Conservation (phyloP, 2,113 vertebrate species). For the Tamias sibiricus region DNA sequence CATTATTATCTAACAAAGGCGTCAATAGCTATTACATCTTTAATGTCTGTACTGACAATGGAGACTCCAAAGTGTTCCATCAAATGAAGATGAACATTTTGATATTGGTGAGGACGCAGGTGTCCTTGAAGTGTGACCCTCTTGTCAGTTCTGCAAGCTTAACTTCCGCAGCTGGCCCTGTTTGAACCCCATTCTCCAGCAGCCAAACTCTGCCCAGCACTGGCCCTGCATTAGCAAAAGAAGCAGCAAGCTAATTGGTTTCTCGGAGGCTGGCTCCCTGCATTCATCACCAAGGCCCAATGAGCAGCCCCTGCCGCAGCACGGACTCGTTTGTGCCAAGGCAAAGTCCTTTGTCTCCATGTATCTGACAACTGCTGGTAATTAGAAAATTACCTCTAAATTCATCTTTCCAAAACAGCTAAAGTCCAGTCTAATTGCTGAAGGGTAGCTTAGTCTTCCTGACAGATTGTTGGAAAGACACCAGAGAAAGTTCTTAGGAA, state of each 20-base stretch:
- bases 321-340: not conserved
- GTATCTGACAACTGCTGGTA: not conserved
- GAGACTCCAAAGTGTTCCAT: slow-evolving; percentile 72
- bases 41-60: not conserved
- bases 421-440: slow-evolving; percentile 2
- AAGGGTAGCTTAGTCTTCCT: not conserved
- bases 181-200: slow-evolving; percentile 50
- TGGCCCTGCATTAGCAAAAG: slow-evolving; percentile 69
- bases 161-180: slow-evolving; percentile 68
- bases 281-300: not conserved
- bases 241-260: slow-evolving; percentile 79
- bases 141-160: slow-evolving; percentile 77
- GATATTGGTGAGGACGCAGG: slow-evolving; percentile 55
- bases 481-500: not conserved
- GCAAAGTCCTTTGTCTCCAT: slow-evolving; percentile 26
- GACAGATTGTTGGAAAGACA: not conserved
- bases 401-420: slow-evolving; percentile 59
- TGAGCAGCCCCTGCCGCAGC: fast-evolving
- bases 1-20: not conserved
- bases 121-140: slow-evolving; percentile 76
- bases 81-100: slow-evolving; percentile 68
- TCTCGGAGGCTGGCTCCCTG: slow-evolving; percentile 61
- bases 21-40: not conserved
- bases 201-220: slow-evolving; percentile 69
- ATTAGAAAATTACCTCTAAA: slow-evolving; percentile 65